Percentiles rank a stretch among this genome's conserved stretches.
Evolutionary conservation across 2,113 vertebrate genomes (phyloP).

Genomic region (Todiramphus chloris): DNA sequence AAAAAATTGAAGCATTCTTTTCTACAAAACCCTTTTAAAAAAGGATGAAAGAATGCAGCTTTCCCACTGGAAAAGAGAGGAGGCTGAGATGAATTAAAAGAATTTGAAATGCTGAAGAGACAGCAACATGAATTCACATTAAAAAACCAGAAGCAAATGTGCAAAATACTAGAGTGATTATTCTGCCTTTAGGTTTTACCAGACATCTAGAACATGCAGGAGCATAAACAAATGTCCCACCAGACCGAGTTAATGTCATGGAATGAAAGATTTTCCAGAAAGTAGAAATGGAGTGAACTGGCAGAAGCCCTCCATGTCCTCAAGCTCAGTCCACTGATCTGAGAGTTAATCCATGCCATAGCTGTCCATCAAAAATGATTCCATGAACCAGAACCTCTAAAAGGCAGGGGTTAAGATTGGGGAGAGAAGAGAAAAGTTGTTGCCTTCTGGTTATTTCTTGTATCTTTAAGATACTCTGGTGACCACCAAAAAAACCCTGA

Average conservation of each 20-base stretch:
- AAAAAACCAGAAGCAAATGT: neutral
- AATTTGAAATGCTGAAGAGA: neutral
- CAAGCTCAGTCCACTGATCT: neutral
- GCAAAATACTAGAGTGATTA: neutral
- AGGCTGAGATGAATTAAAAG: neutral
- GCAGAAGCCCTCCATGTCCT: neutral
- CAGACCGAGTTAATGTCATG: neutral
- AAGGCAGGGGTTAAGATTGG: neutral
- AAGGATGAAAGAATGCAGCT: neutral
- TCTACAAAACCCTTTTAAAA: neutral
- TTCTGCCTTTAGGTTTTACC: neutral
- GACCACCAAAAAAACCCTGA: neutral
- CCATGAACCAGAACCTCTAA: neutral
- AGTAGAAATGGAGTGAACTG: neutral
- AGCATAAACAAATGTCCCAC: neutral
- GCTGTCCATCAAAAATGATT: neutral
- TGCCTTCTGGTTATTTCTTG: neutral
- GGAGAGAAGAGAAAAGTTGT: neutral
- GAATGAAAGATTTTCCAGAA: neutral
- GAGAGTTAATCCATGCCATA: neutral
- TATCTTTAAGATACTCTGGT: neutral
- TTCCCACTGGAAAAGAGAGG: neutral
- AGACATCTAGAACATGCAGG: neutral
- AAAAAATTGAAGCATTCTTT: neutral
- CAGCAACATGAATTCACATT: neutral